Evolutionary conservation across 2,113 vertebrate species (phyloP), one percentile per base, ranked within the genome.

Genomic region (Xyliphius kryptos): DNA sequence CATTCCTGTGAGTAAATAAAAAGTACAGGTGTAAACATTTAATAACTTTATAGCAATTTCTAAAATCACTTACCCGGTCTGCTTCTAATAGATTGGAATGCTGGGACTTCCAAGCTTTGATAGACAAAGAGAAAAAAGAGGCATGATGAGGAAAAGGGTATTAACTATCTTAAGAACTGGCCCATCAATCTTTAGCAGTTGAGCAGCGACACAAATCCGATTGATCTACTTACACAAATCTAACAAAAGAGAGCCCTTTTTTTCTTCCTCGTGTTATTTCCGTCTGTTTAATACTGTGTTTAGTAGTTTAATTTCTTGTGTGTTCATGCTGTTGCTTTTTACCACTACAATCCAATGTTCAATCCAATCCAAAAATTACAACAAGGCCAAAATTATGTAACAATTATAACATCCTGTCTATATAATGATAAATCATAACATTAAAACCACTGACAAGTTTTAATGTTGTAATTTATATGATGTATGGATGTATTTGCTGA

Each of bases 51-150:
- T 32, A 32, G 26, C 26, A 32, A 32, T 32, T 32, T 46, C 2
- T 46, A 1, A 6, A 46, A 46, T 61, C 73, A 84, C 83, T 86
- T 77, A 88, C 87, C 81, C 78, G 85, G 79, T 84, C 70, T 84
- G 70, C 85, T 73, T 85, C 81, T 83, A 71, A 83, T 83, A 60
- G 81, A 77, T 77, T 83, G 84, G 70, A 81, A 73, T 54, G 64
- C 63, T 67, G 81, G 74, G 74, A 84, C 80, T 15, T 84, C 81
- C 76, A 78, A 79, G 75, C 87, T 88, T 79, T 72, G 22, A 54
- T 16, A 69, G 75, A 75, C 20, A 51, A 48, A 26, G 37, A 44
- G 15, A 14, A 67, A 74, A 51, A 51, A 69, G 59, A 69, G 40
- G 10, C 12, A 62, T 43, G n/a, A 67, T 26, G 56, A 47, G 80